phyloP scores from a whole-genome alignment of 2,113 vertebrate species.

The Anarhynchus alexandrinus region DNA sequence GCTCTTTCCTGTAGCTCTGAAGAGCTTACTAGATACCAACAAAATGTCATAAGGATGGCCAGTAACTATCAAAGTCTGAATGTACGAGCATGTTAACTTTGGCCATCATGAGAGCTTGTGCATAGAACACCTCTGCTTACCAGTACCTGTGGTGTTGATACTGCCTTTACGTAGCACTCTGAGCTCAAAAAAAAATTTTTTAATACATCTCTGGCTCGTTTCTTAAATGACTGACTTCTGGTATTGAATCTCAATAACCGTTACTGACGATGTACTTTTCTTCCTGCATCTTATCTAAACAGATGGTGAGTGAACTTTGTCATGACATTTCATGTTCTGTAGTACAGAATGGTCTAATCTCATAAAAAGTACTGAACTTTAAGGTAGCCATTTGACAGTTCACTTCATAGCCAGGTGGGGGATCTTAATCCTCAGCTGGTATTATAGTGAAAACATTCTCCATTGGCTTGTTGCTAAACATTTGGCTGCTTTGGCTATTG shows the following conservation, averaged over 20 bases:
- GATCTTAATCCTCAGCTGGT: not conserved
- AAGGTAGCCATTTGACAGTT: slow-evolving; percentile 28
- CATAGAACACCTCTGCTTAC: not conserved
- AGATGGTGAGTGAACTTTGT: slow-evolving; percentile 85
- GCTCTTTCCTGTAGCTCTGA: not conserved
- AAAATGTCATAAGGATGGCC: not conserved
- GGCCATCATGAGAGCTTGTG: not conserved
- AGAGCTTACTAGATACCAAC: not conserved
- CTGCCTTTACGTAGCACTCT: not conserved
- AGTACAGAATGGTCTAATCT: slow-evolving; percentile 68
- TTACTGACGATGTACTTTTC: slow-evolving; percentile 65
- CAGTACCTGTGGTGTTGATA: not conserved
- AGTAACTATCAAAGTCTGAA: not conserved
- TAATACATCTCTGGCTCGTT: not conserved
- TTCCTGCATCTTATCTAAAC: slow-evolving; percentile 79
- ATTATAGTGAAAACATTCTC: not conserved
- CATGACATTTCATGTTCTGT: slow-evolving; percentile 52
- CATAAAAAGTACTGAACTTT: slow-evolving; percentile 75
- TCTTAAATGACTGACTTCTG: not conserved
- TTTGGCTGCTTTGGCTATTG: slow-evolving; percentile 58
- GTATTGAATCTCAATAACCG: slow-evolving; percentile 48
- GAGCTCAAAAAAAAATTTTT: not conserved
- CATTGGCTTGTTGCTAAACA: not conserved
- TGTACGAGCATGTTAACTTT: not conserved
- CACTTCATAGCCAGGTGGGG: slow-evolving; percentile 8